These are phyloP conservation scores for Drosophila nr. fundita DNA, from an alignment of 2,888 invertebrate species.

Conservation along the genomic window DNA sequence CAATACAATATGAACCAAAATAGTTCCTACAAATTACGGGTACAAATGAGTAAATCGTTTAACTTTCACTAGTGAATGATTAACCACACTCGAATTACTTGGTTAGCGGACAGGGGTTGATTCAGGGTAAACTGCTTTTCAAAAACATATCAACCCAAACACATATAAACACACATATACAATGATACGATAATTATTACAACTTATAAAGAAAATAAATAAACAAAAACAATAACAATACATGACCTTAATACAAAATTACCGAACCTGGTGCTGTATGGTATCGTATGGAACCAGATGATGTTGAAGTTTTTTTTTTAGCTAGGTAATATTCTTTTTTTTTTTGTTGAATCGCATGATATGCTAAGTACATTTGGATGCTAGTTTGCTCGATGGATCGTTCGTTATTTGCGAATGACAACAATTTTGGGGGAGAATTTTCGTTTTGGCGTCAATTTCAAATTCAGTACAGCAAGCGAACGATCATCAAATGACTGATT, in stretches of 20 bases:
- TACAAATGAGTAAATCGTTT: constrained; percentile 41
- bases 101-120: constrained; percentile 36
- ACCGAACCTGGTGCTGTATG: constrained; percentile 73
- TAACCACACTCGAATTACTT: constrained; percentile 28
- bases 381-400: constrained; percentile 58
- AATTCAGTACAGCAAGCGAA: constrained; percentile 61
- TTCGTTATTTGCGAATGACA: constrained; percentile 42
- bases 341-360: constrained; percentile 63
- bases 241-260: constrained; percentile 63
- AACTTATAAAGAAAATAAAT: constrained; percentile 4
- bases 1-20: constrained; percentile 42
- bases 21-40: constrained; percentile 58
- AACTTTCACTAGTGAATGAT: constrained; percentile 19
- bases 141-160: constrained; percentile 30
- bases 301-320: constrained; percentile 60
- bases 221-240: constrained; percentile 50
- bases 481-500: constrained; percentile 63
- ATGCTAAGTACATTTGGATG: constrained; percentile 61
- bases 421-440: constrained; percentile 37
- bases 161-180: constrained; percentile 41
- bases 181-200: constrained; percentile 38
- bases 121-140: constrained; percentile 11
- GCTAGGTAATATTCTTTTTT: constrained; percentile 18
- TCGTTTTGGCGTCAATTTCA: constrained; percentile 55
- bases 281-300: constrained; percentile 70